A percentile compares a stretch with the other conserved stretches of the same genome.
These are phyloP conservation scores for Diplolepis rosae DNA, from an alignment of 2,888 invertebrate species.

Conservation along the genomic window DNA sequence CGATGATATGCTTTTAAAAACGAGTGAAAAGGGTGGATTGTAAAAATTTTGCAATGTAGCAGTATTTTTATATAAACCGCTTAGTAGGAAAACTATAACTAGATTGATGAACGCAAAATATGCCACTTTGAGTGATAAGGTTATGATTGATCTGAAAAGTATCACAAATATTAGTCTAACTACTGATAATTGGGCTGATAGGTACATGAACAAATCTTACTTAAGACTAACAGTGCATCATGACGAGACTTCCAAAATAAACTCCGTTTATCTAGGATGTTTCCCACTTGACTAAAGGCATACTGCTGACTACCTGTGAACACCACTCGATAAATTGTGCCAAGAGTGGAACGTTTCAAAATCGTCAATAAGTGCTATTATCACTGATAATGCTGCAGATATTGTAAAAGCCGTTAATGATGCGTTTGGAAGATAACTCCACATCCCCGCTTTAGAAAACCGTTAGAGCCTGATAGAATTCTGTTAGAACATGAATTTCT, in stretches of 20 bases:
- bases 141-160: too few relatives aligned
- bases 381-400: background rate
- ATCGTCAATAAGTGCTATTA: background rate
- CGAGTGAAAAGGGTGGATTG: too few relatives aligned
- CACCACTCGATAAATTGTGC: background rate
- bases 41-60: too few relatives aligned
- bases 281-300: background rate
- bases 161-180: too few relatives aligned
- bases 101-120: too few relatives aligned
- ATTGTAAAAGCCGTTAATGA: background rate
- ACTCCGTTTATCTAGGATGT: background rate
- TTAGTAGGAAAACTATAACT: too few relatives aligned
- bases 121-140: too few relatives aligned
- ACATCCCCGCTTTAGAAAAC: background rate
- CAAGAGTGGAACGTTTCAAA: background rate
- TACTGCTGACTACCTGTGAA: background rate
- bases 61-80: too few relatives aligned
- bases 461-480: too few relatives aligned
- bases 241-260: background rate
- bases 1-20: too few relatives aligned
- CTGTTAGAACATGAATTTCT: too few relatives aligned
- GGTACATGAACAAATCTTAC: background rate
- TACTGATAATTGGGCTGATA: too few relatives aligned
- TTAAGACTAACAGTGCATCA: background rate
- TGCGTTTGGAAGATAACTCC: background rate